These are phyloP conservation scores for Cataglyphis hispanica DNA, from an alignment of 1,140 invertebrate species.

Conservation along the genomic window DNA sequence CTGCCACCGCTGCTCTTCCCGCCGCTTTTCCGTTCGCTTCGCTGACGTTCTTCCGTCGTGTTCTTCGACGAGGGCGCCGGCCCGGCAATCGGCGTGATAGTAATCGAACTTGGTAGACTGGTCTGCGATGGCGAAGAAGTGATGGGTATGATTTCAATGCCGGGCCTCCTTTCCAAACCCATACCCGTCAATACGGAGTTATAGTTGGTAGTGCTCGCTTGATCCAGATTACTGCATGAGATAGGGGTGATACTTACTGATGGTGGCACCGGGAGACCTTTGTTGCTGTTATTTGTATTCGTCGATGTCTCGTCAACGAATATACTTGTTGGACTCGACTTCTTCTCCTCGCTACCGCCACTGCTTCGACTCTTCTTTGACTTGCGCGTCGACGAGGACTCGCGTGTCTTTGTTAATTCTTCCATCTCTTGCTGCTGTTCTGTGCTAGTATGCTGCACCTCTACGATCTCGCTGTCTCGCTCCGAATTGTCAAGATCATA, in stretches of 20 bases:
- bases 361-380: constrained; percentile 78
- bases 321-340: constrained; percentile 80
- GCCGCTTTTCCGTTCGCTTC: constrained; percentile 88
- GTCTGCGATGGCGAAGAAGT: constrained; percentile 87
- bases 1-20: constrained; percentile 84
- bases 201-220: constrained; percentile 85
- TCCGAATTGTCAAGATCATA: constrained; percentile 88
- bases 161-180: constrained; percentile 90
- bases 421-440: constrained; percentile 86
- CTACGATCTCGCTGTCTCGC: constrained; percentile 84
- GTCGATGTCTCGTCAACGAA: constrained; percentile 85
- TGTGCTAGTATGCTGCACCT: constrained; percentile 82
- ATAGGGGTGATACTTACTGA: constrained; percentile 94
- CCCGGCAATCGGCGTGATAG: constrained; percentile 92
- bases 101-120: constrained; percentile 92
- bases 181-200: constrained; percentile 89
- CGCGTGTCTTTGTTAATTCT: constrained; percentile 87
- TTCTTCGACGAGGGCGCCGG: constrained; percentile 86
- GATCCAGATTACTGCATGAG: constrained; percentile 82
- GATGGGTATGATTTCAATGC: constrained; percentile 94
- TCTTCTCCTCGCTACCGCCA: constrained; percentile 79
- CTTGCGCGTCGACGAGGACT: constrained; percentile 73
- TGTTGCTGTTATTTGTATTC: constrained; percentile 3
- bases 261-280: constrained; percentile 86
- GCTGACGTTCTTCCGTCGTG: constrained; percentile 88